These are phyloP conservation scores for Tetragonisca angustula DNA, from an alignment of 2,888 invertebrate species.

Conservation along the genomic window DNA sequence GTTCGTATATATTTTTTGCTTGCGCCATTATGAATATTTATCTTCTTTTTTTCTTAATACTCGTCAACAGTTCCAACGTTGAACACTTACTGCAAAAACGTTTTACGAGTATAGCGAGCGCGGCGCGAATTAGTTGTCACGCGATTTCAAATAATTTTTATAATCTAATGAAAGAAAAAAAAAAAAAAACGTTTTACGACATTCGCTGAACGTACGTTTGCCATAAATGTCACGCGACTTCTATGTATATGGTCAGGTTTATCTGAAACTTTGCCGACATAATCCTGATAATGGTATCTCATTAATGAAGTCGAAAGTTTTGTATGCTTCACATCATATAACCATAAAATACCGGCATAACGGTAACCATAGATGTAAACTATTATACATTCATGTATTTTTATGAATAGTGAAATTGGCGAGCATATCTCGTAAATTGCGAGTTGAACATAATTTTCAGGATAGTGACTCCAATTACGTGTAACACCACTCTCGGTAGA, in stretches of 20 bases:
- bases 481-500: too few species aligned
- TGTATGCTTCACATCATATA: not conserved
- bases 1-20: too few species aligned
- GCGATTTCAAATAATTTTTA: conserved; percentile 1
- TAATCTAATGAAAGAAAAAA: not conserved
- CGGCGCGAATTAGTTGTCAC: not conserved
- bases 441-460: too few species aligned
- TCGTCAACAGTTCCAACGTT: not conserved
- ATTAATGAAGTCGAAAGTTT: not conserved
- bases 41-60: not conserved
- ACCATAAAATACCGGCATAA: not conserved
- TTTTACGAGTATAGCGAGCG: not conserved
- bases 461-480: too few species aligned
- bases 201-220: not conserved
- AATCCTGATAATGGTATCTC: not conserved
- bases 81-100: not conserved
- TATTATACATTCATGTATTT: too few species aligned
- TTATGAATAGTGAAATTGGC: too few species aligned
- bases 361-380: too few species aligned
- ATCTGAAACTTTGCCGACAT: not conserved
- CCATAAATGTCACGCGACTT: not conserved
- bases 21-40: too few species aligned
- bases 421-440: too few species aligned
- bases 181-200: not conserved
- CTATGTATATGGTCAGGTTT: not conserved